phyloP scores from a whole-genome alignment of 2,113 vertebrate species.

The Jaculus jaculus region DNA sequence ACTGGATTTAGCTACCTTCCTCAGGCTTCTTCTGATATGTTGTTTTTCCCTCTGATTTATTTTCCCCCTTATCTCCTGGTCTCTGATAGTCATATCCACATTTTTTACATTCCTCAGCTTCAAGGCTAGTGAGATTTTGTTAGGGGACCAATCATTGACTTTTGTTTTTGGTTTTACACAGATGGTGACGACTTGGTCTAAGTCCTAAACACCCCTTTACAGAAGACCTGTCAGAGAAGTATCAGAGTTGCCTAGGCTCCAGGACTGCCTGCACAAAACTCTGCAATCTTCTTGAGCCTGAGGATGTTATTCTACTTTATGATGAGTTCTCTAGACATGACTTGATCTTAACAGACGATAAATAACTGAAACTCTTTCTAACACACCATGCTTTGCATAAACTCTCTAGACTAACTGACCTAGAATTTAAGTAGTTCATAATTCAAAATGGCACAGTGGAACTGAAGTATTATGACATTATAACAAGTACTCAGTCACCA shows the following conservation, averaged over 20 bases:
- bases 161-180: not conserved
- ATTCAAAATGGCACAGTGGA: not conserved
- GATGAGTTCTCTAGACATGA: not conserved
- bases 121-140: not conserved
- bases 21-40: not conserved
- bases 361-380: not conserved
- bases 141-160: rapidly evolving
- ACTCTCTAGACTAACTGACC: not conserved
- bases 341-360: not conserved
- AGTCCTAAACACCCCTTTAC: not conserved
- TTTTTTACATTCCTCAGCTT: not conserved
- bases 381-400: not conserved
- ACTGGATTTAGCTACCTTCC: not conserved
- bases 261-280: not conserved
- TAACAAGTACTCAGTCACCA: not conserved
- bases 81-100: not conserved
- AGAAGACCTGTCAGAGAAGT: not conserved
- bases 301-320: not conserved
- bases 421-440: not conserved
- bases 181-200: not conserved
- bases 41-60: not conserved
- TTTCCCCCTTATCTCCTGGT: not conserved
- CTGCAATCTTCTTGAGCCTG: not conserved
- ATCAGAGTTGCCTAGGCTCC: not conserved
- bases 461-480: not conserved